phyloP scores from a whole-genome alignment of 2,113 vertebrate species.

The Pungitius pungitius region DNA sequence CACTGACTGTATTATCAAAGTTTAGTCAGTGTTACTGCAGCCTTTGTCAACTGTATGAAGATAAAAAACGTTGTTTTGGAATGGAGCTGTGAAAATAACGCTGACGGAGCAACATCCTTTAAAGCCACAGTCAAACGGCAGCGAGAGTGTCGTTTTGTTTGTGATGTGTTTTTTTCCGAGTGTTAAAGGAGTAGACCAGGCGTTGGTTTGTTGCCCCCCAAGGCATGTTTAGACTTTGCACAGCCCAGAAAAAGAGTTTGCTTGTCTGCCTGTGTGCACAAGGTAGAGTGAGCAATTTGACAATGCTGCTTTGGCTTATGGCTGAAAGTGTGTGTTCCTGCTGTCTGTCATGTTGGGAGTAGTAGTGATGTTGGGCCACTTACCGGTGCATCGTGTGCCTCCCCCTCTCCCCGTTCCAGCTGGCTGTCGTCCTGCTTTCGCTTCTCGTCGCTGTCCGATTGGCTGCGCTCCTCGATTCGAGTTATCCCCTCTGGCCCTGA shows the following conservation, averaged over 20 bases:
- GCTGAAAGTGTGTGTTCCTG: neutral
- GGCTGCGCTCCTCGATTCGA: conserved; percentile 79
- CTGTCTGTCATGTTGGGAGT: neutral
- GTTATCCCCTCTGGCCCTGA: conserved; percentile 76
- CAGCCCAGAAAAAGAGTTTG: neutral
- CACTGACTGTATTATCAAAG: neutral
- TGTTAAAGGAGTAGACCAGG: neutral
- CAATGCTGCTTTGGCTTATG: neutral
- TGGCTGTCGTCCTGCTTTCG: conserved; percentile 77
- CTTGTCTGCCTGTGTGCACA: conserved; percentile 1
- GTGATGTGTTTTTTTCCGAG: neutral
- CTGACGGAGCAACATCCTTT: neutral
- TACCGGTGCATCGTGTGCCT: conserved; percentile 85
- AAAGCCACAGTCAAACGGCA: neutral
- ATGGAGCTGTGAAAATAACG: neutral
- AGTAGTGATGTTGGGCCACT: conserved; percentile 23
- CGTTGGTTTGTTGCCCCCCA: neutral
- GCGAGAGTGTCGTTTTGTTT: neutral
- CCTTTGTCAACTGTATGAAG: neutral
- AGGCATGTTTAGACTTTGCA: neutral
- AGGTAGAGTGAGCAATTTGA: conserved; percentile 1
- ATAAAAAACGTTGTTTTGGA: no score
- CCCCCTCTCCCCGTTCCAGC: conserved; percentile 80
- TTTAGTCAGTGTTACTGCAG: neutral
- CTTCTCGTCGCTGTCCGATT: conserved; percentile 73